These are phyloP conservation scores for Chymomyza amoena DNA, from an alignment of 2,888 invertebrate genomes.

Conservation along the genomic window DNA sequence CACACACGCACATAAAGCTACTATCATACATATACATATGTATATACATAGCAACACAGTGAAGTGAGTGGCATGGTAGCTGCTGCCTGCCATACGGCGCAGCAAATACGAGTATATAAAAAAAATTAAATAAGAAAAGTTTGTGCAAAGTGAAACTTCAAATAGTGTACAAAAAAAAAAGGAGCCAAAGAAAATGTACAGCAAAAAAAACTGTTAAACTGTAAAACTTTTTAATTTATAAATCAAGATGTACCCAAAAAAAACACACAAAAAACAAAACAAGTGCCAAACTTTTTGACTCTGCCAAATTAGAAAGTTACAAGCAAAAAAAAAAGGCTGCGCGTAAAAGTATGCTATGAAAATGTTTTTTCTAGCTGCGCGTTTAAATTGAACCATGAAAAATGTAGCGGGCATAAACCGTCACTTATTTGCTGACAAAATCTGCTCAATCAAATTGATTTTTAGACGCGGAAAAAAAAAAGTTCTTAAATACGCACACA, in stretches of 20 bases:
- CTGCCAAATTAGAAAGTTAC: background rate
- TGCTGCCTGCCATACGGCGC: conserved; percentile 57
- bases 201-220: conserved; percentile 19
- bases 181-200: conserved; percentile 19
- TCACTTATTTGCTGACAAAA: background rate
- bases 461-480: conserved; percentile 51
- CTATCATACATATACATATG: background rate
- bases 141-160: background rate
- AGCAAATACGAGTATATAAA: conserved; percentile 41
- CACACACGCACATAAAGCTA: conserved; percentile 7
- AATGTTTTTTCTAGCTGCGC: background rate
- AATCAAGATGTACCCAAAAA: conserved; percentile 24
- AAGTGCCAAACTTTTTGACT: conserved; percentile 5
- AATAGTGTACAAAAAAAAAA: background rate
- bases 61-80: background rate
- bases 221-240: conserved; percentile 53
- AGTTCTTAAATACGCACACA: conserved; percentile 32
- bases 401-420: background rate
- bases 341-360: conserved; percentile 57
- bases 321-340: conserved; percentile 25
- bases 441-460: conserved; percentile 52
- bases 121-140: conserved; percentile 8
- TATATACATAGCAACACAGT: background rate
- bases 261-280: conserved; percentile 33
- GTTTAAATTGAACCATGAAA: background rate